Evolutionary conservation across 1,140 invertebrate genomes (phyloP).

Genomic region (Halictus rubicundus): DNA sequence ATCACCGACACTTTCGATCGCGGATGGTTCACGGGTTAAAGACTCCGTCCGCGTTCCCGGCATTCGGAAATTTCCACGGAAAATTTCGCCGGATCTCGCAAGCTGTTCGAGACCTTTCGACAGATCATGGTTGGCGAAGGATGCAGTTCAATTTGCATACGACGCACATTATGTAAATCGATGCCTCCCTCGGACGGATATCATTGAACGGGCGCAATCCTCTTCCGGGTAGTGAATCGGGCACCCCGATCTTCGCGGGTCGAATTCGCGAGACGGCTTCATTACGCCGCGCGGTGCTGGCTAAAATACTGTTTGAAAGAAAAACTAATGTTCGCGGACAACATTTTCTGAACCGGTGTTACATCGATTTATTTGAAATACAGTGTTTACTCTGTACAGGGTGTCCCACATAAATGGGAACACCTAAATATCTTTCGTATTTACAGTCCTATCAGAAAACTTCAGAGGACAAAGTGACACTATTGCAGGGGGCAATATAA

Average conservation of each 20-base stretch:
- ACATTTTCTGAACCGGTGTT: too few species aligned
- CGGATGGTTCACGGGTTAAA: background rate
- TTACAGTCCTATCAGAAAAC: too few species aligned
- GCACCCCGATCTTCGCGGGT: slow-evolving; percentile 3
- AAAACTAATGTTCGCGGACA: too few species aligned
- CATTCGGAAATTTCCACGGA: slow-evolving; percentile 50
- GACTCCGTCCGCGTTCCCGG: background rate
- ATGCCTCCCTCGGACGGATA: slow-evolving; percentile 14
- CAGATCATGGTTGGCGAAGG: slow-evolving; percentile 11
- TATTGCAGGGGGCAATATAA: too few species aligned
- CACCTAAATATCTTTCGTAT: too few species aligned
- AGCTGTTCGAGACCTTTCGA: background rate
- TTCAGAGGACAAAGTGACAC: too few species aligned
- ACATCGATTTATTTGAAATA: too few species aligned
- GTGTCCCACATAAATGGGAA: too few species aligned
- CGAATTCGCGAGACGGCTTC: background rate
- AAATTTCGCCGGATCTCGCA: slow-evolving; percentile 36
- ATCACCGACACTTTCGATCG: background rate
- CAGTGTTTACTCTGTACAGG: too few species aligned
- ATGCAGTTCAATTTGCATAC: slow-evolving; percentile 67
- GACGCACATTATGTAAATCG: slow-evolving; percentile 67
- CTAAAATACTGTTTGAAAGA: too few species aligned
- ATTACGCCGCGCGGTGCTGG: background rate
- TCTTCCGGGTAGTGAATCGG: slow-evolving; percentile 14
- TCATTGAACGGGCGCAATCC: slow-evolving; percentile 17